These are phyloP conservation scores for Blomia tropicalis DNA, from an alignment of 2,888 invertebrate species.

Conservation along the genomic window DNA sequence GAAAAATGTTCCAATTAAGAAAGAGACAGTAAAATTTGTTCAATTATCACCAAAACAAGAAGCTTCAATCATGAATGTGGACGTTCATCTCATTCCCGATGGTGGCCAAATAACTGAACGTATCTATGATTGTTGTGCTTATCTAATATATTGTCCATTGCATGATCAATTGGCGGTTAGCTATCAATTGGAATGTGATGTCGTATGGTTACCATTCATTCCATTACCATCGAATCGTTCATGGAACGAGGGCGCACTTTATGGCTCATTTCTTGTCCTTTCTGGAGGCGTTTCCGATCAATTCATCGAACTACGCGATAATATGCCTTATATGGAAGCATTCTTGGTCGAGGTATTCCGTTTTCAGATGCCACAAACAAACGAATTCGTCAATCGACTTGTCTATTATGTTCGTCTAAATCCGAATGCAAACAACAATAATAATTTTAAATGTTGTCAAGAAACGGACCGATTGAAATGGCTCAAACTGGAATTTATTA, in stretches of 20 bases:
- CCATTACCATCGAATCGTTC: background rate
- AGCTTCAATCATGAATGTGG: no score
- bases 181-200: background rate
- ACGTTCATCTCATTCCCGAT: background rate
- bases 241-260: constrained; percentile 11
- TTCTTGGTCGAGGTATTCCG: constrained; percentile 22
- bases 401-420: constrained; percentile 16
- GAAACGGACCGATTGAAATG: constrained; percentile 15
- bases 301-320: background rate
- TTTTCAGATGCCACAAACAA: constrained; percentile 22
- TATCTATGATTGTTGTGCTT: constrained; percentile 16
- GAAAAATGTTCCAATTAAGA: no score
- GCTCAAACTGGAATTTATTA: background rate
- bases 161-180: constrained; percentile 17
- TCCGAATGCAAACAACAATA: background rate
- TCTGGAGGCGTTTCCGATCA: background rate
- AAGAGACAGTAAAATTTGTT: no score
- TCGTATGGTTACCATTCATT: constrained; percentile 24
- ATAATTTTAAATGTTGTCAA: constrained; percentile 18
- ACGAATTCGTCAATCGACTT: constrained; percentile 18
- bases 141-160: constrained; percentile 12
- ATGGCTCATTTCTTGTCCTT: constrained; percentile 7
- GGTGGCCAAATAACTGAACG: background rate
- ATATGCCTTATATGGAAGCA: background rate
- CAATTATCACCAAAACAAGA: no score